Conservation (phyloP, 2,888 invertebrate genomes). For the Lycia hirtaria region DNA sequence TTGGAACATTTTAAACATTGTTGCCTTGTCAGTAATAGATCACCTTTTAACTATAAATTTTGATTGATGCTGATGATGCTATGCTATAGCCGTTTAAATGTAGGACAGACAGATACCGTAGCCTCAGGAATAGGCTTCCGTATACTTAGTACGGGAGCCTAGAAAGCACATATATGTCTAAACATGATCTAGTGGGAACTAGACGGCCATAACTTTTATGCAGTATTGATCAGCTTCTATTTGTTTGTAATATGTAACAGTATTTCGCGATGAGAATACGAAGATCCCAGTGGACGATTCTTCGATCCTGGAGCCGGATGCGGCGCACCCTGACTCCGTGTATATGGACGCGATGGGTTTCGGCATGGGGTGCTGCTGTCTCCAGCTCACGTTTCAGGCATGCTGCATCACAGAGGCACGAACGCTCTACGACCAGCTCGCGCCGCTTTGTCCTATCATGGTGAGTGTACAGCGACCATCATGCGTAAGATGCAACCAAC, state of each 20-base stretch:
- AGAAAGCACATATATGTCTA: too few species aligned
- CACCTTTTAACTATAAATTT: too few species aligned
- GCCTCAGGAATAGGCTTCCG: too few species aligned
- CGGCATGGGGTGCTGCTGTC: conserved; percentile 99
- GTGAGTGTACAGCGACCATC: conserved; percentile 81
- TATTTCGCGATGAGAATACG: conserved; percentile 95
- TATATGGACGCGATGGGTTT: conserved; percentile 99
- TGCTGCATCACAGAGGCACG: conserved; percentile 98
- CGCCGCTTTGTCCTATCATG: conserved; percentile 98
- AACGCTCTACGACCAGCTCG: conserved; percentile 97
- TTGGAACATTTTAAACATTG: too few species aligned
- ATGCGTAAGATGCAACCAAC: neutral
- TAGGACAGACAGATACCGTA: too few species aligned
- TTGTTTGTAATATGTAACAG: conserved; percentile 77
- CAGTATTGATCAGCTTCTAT: too few species aligned
- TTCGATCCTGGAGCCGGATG: conserved; percentile 83
- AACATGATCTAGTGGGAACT: too few species aligned
- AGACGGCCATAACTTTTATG: too few species aligned
- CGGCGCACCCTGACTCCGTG: conserved; percentile 94
- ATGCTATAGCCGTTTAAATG: too few species aligned
- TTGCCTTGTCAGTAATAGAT: too few species aligned
- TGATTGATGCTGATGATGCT: too few species aligned
- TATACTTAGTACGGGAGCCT: too few species aligned
- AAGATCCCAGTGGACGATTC: conserved; percentile 93
- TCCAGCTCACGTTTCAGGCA: conserved; percentile 98